Conservation (phyloP, 92 coral and sea anemone species). For the Parazoanthus atlanticus region DNA sequence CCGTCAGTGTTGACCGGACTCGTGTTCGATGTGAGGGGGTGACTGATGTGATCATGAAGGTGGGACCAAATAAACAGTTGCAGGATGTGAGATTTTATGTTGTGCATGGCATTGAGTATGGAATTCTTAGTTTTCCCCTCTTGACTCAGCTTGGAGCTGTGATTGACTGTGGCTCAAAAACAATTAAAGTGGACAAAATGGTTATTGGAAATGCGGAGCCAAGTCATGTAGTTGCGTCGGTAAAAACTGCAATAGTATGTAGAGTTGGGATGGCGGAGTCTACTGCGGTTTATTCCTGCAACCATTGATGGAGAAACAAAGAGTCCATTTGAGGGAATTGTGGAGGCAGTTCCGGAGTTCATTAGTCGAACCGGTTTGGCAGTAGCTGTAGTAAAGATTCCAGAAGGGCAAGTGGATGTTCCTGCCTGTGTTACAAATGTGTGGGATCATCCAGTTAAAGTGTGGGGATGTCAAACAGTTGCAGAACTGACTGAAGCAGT, state of each 20-base stretch:
- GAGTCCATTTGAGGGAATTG: constrained; percentile 47
- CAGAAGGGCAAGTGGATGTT: constrained; percentile 40
- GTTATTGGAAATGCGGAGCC: constrained; percentile 38
- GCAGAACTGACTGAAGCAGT: constrained; percentile 31
- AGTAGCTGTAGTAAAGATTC: constrained; percentile 54
- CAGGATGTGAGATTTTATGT: constrained; percentile 27
- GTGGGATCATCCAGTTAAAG: constrained; percentile 56
- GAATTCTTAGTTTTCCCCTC: constrained; percentile 48
- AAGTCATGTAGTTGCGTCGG: not conserved
- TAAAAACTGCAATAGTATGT: constrained; percentile 38
- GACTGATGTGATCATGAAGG: not conserved
- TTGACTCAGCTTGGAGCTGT: constrained; percentile 51
- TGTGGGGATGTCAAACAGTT: constrained; percentile 60
- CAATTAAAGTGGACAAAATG: constrained; percentile 24
- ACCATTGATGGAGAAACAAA: constrained; percentile 12
- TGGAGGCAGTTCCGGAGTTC: constrained; percentile 52
- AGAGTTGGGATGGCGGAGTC: constrained; percentile 35
- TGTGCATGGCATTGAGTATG: constrained; percentile 35
- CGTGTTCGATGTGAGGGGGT: constrained; percentile 41
- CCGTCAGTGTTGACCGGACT: constrained; percentile 52
- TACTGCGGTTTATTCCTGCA: constrained; percentile 42
- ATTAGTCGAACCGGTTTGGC: constrained; percentile 44
- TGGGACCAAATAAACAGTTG: constrained; percentile 13
- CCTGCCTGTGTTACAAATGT: constrained; percentile 60
- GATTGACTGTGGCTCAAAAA: constrained; percentile 47